Percentiles rank a stretch among this genome's conserved stretches.
Conservation (phyloP, 1,140 invertebrate species). For the Brachionus asplanchnoidis region DNA sequence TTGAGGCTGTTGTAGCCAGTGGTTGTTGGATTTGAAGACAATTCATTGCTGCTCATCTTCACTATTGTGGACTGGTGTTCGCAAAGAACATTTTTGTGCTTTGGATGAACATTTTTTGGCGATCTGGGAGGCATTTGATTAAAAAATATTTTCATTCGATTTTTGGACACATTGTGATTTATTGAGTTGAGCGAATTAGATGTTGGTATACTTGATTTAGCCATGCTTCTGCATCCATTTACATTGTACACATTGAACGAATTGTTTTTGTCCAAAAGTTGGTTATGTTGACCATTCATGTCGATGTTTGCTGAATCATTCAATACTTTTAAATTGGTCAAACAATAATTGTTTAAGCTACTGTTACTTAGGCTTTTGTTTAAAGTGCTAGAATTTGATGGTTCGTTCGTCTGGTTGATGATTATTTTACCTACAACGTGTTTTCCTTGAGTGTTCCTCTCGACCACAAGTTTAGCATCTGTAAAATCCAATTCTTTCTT, state of each 20-base stretch:
- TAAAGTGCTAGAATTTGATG: neutral
- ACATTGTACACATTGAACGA: neutral
- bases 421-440: conserved; percentile 28
- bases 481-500: neutral
- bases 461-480: conserved; percentile 4
- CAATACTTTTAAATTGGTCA: neutral
- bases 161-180: neutral
- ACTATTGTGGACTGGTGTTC: no score
- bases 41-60: neutral
- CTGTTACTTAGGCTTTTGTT: conserved; percentile 3
- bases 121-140: conserved; percentile 3
- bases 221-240: neutral
- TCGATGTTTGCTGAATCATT: neutral
- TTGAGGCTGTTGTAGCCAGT: conserved; percentile 15
- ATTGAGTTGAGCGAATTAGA: neutral
- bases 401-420: neutral
- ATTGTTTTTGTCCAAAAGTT: neutral
- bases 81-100: neutral
- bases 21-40: neutral
- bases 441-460: conserved; percentile 27
- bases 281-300: neutral
- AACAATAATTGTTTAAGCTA: neutral
- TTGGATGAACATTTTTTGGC: neutral
- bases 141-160: neutral
- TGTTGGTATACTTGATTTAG: neutral